Conservation (phyloP, 1,140 invertebrate species). For the Magallana ariakensis region DNA sequence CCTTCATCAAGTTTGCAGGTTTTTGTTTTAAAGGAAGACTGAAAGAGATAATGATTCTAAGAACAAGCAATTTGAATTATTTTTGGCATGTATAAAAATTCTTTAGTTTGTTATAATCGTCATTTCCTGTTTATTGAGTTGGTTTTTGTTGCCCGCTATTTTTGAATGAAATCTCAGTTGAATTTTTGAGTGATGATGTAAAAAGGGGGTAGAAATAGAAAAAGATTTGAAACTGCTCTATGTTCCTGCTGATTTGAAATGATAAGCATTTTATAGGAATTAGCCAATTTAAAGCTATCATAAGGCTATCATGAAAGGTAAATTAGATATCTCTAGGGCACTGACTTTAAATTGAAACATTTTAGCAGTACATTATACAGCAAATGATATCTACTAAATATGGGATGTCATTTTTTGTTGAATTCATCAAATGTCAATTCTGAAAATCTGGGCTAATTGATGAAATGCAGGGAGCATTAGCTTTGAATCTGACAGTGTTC, state of each 20-base stretch:
- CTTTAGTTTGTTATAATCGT: too few relatives aligned
- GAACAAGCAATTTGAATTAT: too few relatives aligned
- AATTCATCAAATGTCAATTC: not conserved
- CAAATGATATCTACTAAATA: not conserved
- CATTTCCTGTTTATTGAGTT: not conserved
- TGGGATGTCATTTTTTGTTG: conserved; percentile 3
- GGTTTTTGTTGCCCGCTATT: not conserved
- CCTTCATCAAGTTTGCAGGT: too few relatives aligned
- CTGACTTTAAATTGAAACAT: conserved; percentile 18
- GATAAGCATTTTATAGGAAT: not conserved
- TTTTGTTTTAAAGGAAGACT: too few relatives aligned
- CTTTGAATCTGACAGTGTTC: not conserved
- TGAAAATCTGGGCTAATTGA: conserved; percentile 2
- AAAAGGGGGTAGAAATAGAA: conserved; percentile 7
- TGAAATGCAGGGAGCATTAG: not conserved
- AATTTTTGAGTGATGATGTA: not conserved
- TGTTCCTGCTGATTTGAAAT: not conserved
- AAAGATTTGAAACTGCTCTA: not conserved
- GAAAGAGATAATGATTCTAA: too few relatives aligned
- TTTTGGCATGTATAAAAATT: too few relatives aligned
- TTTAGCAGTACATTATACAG: not conserved
- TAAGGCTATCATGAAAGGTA: not conserved
- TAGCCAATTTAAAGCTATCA: conserved; percentile 8
- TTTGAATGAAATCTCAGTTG: not conserved
- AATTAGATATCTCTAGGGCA: conserved; percentile 7